Base-by-base conservation (phyloP, 2,113 vertebrate genomes). In the Chiloscyllium plagiosum region DNA sequence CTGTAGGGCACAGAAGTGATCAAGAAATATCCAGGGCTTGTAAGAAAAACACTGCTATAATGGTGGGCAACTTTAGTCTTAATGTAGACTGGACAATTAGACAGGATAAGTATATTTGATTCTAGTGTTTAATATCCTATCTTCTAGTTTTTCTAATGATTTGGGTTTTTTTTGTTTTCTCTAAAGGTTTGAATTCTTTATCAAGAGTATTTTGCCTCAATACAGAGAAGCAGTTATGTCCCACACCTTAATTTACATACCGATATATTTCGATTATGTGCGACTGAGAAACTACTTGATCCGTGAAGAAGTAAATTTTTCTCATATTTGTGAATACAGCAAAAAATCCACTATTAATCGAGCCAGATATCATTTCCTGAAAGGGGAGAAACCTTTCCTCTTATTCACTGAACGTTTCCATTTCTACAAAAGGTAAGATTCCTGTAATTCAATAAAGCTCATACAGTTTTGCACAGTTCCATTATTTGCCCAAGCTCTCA, bases 331-430 rank as follows among this genome's bases (percentile, higher is more conserved):
- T 96, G 99, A 99, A 96, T 99, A 99, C 96, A 98, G 98, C 0
- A 98, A 97, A 80, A 98, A 97, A 96, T 97, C 98, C 0, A 98
- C 97, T 0, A 96, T 99, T 96, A 98, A 98, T 96, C 98, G 98
- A 90, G 98, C 98, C 1, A 97, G 99, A 3, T 98, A 99, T 61
- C 98, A 98, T 96, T 99, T 99, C 95, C 98, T 98, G 96, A 98
- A 97, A 87, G 99, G 99, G 89, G 98, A 98, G 65, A 98, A 97
- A 95, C 99, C 98, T 96, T 99, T 99, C 92, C 96, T 99, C 37
- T 97, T 99, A 47, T 98, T 99, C 97, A 99, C 99, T 0, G 99
- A 99, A 96, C 98, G 99, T 66, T 99, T 99, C 97, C 98, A 99
- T 97, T 99, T 99, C 96, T 99, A 99, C 96, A 99, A 99, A 97